Evolutionary conservation across 2,888 invertebrate species (phyloP).

Genomic region (Pilophorus perplexus): DNA sequence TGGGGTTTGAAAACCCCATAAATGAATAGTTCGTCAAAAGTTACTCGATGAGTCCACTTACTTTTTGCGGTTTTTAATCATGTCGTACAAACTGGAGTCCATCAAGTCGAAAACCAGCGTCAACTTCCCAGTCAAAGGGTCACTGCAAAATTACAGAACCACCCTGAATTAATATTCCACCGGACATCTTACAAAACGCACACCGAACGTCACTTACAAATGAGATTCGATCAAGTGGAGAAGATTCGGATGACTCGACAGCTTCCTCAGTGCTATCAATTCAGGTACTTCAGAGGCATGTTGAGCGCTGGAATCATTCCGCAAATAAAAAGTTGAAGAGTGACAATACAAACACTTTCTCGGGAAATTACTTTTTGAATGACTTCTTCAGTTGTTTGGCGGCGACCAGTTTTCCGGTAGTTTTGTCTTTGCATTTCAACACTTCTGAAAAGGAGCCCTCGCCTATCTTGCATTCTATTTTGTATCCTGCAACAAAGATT

Average conservation of each 20-base stretch:
- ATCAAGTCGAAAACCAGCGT: constrained; percentile 65
- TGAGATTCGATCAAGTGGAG: constrained; percentile 62
- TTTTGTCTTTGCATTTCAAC: constrained; percentile 62
- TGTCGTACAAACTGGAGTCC: constrained; percentile 68
- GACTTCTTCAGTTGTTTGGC: constrained; percentile 64
- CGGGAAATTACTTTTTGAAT: constrained; percentile 58
- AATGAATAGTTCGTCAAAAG: too few species aligned
- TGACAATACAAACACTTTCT: too few species aligned
- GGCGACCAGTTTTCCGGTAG: constrained; percentile 59
- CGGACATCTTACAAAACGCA: neutral
- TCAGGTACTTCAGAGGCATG: constrained; percentile 59
- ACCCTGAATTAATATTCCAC: neutral
- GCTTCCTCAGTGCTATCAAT: constrained; percentile 61
- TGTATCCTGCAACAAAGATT: constrained; percentile 55
- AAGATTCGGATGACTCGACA: constrained; percentile 62
- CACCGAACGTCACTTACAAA: constrained; percentile 56
- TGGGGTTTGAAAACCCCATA: too few species aligned
- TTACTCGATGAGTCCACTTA: too few species aligned
- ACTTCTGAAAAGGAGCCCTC: constrained; percentile 71
- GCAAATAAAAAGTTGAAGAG: neutral
- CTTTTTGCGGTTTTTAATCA: constrained; percentile 58
- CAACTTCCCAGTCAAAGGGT: constrained; percentile 59
- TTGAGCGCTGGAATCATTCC: constrained; percentile 52
- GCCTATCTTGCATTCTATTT: constrained; percentile 63
- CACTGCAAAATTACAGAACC: constrained; percentile 53